These are phyloP conservation scores for Archips xylosteana DNA, from an alignment of 2,888 invertebrate genomes.

Conservation along the genomic window DNA sequence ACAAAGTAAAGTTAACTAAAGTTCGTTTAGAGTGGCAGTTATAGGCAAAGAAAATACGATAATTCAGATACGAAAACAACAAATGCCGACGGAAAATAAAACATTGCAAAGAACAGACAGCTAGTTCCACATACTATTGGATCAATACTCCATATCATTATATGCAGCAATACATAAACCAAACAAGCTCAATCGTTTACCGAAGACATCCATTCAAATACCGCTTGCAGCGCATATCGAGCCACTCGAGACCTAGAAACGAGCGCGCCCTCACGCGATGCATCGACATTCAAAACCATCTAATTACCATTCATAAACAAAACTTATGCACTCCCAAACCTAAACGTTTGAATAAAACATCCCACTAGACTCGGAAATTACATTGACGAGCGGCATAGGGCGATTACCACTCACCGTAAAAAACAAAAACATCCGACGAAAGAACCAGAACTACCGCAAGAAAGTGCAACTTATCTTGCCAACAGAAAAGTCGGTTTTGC, in stretches of 20 bases:
- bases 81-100: neutral
- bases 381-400: slow-evolving; percentile 53
- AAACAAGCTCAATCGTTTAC: slow-evolving; percentile 35
- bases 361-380: slow-evolving; percentile 67
- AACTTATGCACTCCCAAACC: slow-evolving; percentile 45
- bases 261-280: slow-evolving; percentile 47
- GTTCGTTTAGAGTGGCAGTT: too few species aligned
- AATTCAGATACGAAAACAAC: neutral
- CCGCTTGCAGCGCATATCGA: slow-evolving; percentile 19
- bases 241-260: slow-evolving; percentile 23
- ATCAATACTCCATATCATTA: slow-evolving; percentile 23
- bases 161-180: slow-evolving; percentile 18
- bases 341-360: slow-evolving; percentile 71
- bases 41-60: neutral
- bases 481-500: slow-evolving; percentile 58
- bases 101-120: neutral
- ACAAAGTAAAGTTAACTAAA: too few species aligned
- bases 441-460: slow-evolving; percentile 24
- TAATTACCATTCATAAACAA: slow-evolving; percentile 65
- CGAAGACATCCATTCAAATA: slow-evolving; percentile 24
- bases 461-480: slow-evolving; percentile 50
- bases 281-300: slow-evolving; percentile 47
- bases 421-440: slow-evolving; percentile 63
- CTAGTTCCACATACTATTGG: neutral
- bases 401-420: slow-evolving; percentile 65